Evolutionary conservation across 2,113 vertebrate species (phyloP), one percentile per base, ranked within the genome.

Genomic region (Odontesthes bonariensis): DNA sequence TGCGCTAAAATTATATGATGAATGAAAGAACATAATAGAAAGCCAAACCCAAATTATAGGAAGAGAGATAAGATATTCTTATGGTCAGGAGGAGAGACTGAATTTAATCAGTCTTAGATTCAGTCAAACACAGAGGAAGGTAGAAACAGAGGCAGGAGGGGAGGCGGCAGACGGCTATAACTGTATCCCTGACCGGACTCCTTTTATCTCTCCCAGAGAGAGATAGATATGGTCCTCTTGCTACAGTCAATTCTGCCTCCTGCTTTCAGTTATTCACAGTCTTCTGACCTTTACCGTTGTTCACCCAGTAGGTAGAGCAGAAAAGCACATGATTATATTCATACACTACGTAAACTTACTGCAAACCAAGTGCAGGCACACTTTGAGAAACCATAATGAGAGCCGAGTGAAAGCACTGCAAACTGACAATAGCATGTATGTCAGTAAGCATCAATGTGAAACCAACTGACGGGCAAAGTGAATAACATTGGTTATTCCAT

Each of bases 141-240:
- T 27, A 27, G 27, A 60, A 64, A 52, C 42, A 35, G 31, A 59
- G 53, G 60, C 38, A 74, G 31, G 38, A 35, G 71, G 31, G 19
- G 27, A 66, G 60, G 58, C 38, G 32, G 51, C 35, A 60, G 59
- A 75, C 57, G 64, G 72, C 60, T 69, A 42, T 81, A 77, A 79
- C 66, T 73, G 61, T 72, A 77, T 81, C 76, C 76, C 59, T 74
- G 70, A 76, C 42, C 64, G 8, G 3, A 44, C 20, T 63, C 52
- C 59, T 67, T 81, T 86, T 76, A 81, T 80, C 69, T 67, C 67
- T 52, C 60, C 70, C 54, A 57, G 40, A 64, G 42, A 74, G 70
- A 78, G 54, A 52, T 65, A 71, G 35, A 56, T 23, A 31, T 22
- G 63, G 14, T 81, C 66, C 75, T 42, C 44, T 63, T 66, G 32